Evolutionary conservation across 2,888 invertebrate species (phyloP).

Genomic region (Parasteatoda lunata): DNA sequence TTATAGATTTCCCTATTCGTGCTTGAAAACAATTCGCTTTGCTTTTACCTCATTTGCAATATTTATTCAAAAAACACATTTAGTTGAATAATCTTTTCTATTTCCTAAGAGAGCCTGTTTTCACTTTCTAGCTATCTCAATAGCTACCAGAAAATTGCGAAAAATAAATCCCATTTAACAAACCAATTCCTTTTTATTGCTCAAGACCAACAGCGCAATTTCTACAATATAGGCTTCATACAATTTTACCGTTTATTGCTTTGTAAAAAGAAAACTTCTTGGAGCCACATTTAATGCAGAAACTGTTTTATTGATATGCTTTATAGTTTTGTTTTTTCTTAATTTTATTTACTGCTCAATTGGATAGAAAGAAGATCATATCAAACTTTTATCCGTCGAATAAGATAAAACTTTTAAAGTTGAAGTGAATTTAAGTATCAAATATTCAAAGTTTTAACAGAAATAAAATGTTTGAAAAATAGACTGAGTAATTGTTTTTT

Average conservation of each 20-base stretch:
- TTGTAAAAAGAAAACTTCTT: not conserved
- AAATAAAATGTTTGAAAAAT: too few species aligned
- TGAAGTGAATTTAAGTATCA: too few species aligned
- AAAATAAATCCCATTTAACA: constrained; percentile 29
- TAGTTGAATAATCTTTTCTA: not conserved
- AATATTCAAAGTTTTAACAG: too few species aligned
- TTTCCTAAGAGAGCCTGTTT: not conserved
- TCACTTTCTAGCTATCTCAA: not conserved
- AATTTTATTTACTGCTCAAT: not conserved
- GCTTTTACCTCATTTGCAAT: not conserved
- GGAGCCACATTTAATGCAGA: not conserved
- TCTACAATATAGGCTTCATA: not conserved
- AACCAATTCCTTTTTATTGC: constrained; percentile 20
- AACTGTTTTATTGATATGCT: not conserved
- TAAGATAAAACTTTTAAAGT: too few species aligned
- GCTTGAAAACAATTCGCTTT: not conserved
- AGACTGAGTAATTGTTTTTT: too few species aligned
- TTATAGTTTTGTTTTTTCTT: not conserved
- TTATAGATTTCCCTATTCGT: not conserved
- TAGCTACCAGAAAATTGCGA: not conserved
- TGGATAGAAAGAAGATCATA: not conserved
- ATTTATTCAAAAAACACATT: not conserved
- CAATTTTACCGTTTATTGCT: constrained; percentile 36
- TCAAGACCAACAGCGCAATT: not conserved
- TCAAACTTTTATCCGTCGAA: too few species aligned